These are phyloP conservation scores for Sympetrum striolatum DNA, from an alignment of 2,888 invertebrate species.

Conservation along the genomic window DNA sequence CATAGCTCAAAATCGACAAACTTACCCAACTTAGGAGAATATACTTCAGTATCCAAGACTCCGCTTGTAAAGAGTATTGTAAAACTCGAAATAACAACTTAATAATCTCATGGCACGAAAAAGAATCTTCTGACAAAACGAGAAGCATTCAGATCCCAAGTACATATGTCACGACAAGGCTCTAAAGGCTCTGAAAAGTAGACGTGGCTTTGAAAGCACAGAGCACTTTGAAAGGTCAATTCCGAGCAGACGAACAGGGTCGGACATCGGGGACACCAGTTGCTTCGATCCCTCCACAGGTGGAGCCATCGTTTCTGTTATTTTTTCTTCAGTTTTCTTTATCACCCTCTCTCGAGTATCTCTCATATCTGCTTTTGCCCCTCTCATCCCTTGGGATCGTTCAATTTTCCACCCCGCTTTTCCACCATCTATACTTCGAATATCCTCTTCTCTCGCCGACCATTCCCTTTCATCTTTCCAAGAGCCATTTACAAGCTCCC, in stretches of 20 bases:
- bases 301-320: background rate
- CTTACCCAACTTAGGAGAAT: too few relatives aligned
- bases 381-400: background rate
- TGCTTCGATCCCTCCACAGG: constrained; percentile 15
- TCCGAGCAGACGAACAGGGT: background rate
- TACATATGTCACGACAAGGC: background rate
- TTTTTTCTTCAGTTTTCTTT: background rate
- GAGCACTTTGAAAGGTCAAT: background rate
- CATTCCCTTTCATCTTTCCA: background rate
- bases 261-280: constrained; percentile 1
- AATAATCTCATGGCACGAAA: too few relatives aligned
- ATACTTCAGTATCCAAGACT: too few relatives aligned
- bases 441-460: background rate
- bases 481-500: background rate
- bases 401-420: background rate
- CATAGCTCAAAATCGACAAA: too few relatives aligned
- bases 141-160: background rate
- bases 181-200: background rate
- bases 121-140: too few relatives aligned
- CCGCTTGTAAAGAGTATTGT: too few relatives aligned
- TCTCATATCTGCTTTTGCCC: background rate
- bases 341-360: background rate
- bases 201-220: background rate
- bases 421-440: background rate
- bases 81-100: too few relatives aligned